Evolutionary conservation across 2,113 vertebrate genomes (phyloP).

Genomic region (Spea bombifrons): DNA sequence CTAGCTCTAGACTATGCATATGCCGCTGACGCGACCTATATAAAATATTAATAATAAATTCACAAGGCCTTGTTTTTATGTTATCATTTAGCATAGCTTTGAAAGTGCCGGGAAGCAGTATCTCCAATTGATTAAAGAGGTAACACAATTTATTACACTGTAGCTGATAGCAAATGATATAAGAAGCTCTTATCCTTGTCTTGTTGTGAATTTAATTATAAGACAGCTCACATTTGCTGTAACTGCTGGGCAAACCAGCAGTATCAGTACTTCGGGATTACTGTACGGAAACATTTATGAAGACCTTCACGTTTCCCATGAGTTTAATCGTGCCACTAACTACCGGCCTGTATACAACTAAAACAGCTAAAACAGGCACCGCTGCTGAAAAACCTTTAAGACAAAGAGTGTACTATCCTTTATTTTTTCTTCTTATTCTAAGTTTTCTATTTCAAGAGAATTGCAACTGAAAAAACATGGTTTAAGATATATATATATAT

Average conservation of each 20-base stretch:
- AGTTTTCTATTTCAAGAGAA: too few species aligned
- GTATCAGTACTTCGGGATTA: neutral
- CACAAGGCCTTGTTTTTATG: neutral
- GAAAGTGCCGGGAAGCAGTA: neutral
- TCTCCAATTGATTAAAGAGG: slow-evolving; percentile 3
- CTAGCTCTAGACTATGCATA: neutral
- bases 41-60: slow-evolving; percentile 2
- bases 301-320: too few species aligned
- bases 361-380: too few species aligned
- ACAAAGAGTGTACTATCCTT: too few species aligned
- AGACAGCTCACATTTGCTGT: neutral
- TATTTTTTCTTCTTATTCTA: too few species aligned
- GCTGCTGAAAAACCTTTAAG: too few species aligned
- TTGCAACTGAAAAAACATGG: too few species aligned
- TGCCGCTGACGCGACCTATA: neutral
- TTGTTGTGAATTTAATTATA: neutral
- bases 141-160: slow-evolving; percentile 7
- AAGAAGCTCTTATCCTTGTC: neutral
- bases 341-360: too few species aligned
- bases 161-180: neutral
- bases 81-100: neutral
- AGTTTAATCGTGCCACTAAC: too few species aligned
- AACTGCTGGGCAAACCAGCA: neutral
- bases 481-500: too few species aligned
- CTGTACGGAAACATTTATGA: too few species aligned